These are phyloP conservation scores for Stigmatopora argus DNA, from an alignment of 2,113 vertebrate genomes.

Conservation along the genomic window DNA sequence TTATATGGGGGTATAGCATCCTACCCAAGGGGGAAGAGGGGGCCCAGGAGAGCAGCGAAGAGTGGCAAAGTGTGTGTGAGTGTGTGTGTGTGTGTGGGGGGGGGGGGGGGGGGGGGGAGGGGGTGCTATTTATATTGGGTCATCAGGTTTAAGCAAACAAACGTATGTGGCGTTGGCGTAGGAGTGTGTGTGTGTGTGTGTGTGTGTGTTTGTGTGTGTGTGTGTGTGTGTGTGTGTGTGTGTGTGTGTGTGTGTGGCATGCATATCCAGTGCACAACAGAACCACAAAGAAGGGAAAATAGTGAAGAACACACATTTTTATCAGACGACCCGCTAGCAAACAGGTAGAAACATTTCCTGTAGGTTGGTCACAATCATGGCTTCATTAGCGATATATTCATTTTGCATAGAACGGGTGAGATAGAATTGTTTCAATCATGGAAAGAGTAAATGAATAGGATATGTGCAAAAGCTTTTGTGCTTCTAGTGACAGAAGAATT, in stretches of 20 bases:
- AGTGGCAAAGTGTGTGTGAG: conserved; percentile 38
- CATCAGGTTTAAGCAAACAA: conserved; percentile 53
- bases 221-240: conserved; percentile 4
- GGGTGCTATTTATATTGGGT: conserved; percentile 54
- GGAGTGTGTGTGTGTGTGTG: not conserved
- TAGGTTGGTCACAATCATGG: conserved; percentile 5
- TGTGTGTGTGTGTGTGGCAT: not conserved
- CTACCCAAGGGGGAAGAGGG: conserved; percentile 33
- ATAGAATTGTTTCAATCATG: conserved; percentile 13
- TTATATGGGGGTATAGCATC: conserved; percentile 51
- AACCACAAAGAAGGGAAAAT: not conserved
- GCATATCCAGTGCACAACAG: conserved; percentile 4
- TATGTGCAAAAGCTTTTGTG: conserved; percentile 37
- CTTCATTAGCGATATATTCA: not conserved
- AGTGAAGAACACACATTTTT: conserved; percentile 5
- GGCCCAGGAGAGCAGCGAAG: conserved; percentile 39
- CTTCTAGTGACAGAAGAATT: conserved; percentile 64
- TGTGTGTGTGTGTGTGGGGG: not conserved
- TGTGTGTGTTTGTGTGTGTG: too few relatives aligned
- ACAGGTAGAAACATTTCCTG: conserved; percentile 17
- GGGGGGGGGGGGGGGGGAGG: conserved; percentile 14
- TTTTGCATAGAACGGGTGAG: not conserved
- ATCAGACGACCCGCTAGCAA: not conserved
- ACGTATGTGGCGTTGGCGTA: conserved; percentile 18
- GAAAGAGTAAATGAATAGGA: conserved; percentile 27